Evolutionary conservation across 2,113 vertebrate genomes (phyloP), one percentile per base, ranked within the genome.

Genomic region (Halichoeres trimaculatus): DNA sequence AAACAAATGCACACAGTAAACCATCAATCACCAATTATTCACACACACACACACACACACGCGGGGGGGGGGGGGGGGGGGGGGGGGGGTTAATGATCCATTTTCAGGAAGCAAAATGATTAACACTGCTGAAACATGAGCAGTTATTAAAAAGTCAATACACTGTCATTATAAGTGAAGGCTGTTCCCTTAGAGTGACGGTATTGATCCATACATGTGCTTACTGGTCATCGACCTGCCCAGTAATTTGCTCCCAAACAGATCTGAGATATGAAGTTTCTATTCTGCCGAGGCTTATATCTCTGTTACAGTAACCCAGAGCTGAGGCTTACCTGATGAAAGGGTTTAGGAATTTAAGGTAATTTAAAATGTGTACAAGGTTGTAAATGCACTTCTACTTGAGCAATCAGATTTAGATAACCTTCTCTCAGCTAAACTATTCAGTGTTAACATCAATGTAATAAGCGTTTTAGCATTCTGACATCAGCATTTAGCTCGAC

Each of bases 61-160:
- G 67, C n/a, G n/a, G n/a, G n/a, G n/a, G n/a, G n/a, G n/a, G n/a
- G n/a, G n/a, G n/a, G n/a, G n/a, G n/a, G n/a, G n/a, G n/a, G n/a
- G n/a, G n/a, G n/a, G n/a, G 22, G 41, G 8, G 43, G 53, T 60
- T 52, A 79, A 45, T 30, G 68, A 80, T 59, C 82, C 61, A 75
- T 88, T 93, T 90, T 86, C 83, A 69, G 61, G 68, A 80, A 75
- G 81, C 77, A 62, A 78, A 90, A 89, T 88, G 87, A 93, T 93
- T 92, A 93, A 81, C 59, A 57, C 68, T 74, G 77, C 89, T 88
- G 88, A 88, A 94, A 92, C 91, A 92, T 79, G 91, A 93, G 88
- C 65, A 58, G 89, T 91, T 91, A 93, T 93, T 90, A 89, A 90
- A 91, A 91, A 91, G 88, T 93, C 93, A 90, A 94, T 93, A 90